Conservation (phyloP, 2,888 invertebrate species). For the Mycalesis mineus region DNA sequence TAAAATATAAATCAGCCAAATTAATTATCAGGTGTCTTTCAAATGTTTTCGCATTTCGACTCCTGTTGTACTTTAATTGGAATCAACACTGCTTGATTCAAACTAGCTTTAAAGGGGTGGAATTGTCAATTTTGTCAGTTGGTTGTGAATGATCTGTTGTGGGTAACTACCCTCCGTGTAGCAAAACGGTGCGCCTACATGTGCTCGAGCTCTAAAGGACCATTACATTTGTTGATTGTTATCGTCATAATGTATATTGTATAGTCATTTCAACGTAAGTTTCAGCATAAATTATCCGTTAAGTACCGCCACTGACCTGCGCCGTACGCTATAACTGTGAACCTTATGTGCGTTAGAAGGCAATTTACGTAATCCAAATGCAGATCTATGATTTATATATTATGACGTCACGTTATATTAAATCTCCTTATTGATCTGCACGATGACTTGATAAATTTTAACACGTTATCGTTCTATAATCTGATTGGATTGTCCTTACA, state of each 20-base stretch:
- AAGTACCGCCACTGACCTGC: neutral
- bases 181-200: neutral
- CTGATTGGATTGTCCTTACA: neutral
- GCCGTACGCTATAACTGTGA: neutral
- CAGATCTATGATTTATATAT: no score
- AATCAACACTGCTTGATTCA: neutral
- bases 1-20: no score
- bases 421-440: no score
- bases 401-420: no score
- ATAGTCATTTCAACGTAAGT: constrained; percentile 56
- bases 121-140: neutral
- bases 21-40: no score
- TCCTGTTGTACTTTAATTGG: neutral
- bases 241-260: constrained; percentile 50
- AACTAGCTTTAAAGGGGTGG: no score
- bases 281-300: constrained; percentile 75
- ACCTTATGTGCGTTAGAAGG: neutral
- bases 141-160: neutral
- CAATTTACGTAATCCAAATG: no score
- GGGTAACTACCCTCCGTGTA: neutral
- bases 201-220: constrained; percentile 38
- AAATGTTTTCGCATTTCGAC: no score
- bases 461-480: neutral
- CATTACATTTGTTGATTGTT: constrained; percentile 61
- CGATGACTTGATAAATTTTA: neutral